Conservation (phyloP, 1,140 invertebrate genomes). For the Heliothis virescens region DNA sequence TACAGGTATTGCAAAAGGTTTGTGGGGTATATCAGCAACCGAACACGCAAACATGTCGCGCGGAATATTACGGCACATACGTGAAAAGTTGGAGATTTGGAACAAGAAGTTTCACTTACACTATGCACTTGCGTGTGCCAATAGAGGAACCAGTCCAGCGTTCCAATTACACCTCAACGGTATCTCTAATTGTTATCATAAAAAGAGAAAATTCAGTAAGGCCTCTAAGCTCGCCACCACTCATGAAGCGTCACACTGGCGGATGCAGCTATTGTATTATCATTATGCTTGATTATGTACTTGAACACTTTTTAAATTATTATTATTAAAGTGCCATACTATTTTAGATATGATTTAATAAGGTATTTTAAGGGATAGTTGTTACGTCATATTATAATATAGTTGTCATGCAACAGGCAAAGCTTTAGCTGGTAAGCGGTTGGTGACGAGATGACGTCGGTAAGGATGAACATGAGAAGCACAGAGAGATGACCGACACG, state of each 20-base stretch:
- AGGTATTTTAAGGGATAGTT: slow-evolving; percentile 70
- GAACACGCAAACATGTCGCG: slow-evolving; percentile 83
- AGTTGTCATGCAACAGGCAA: slow-evolving; percentile 76
- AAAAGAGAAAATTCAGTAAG: slow-evolving; percentile 84
- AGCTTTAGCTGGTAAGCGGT: slow-evolving; percentile 57
- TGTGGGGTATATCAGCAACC: slow-evolving; percentile 76
- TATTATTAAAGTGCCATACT: slow-evolving; percentile 85
- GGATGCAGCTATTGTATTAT: slow-evolving; percentile 64
- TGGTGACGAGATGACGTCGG: slow-evolving; percentile 43
- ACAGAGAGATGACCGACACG: slow-evolving; percentile 51
- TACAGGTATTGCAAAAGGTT: slow-evolving; percentile 76
- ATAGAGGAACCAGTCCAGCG: slow-evolving; percentile 81
- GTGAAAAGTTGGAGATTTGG: slow-evolving; percentile 85
- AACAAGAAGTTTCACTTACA: slow-evolving; percentile 85
- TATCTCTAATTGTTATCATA: slow-evolving; percentile 71
- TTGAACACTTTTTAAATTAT: slow-evolving; percentile 71
- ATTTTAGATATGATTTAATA: slow-evolving; percentile 77
- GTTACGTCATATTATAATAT: slow-evolving; percentile 58
- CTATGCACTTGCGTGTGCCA: slow-evolving; percentile 85
- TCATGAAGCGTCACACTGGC: slow-evolving; percentile 82
- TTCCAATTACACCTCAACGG: slow-evolving; percentile 76
- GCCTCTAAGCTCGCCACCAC: slow-evolving; percentile 81
- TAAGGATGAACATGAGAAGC: slow-evolving; percentile 54
- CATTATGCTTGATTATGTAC: slow-evolving; percentile 72
- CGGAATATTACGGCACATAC: slow-evolving; percentile 79